phyloP scores from a whole-genome alignment of 2,113 vertebrate species.

The Paramisgurnus dabryanus region DNA sequence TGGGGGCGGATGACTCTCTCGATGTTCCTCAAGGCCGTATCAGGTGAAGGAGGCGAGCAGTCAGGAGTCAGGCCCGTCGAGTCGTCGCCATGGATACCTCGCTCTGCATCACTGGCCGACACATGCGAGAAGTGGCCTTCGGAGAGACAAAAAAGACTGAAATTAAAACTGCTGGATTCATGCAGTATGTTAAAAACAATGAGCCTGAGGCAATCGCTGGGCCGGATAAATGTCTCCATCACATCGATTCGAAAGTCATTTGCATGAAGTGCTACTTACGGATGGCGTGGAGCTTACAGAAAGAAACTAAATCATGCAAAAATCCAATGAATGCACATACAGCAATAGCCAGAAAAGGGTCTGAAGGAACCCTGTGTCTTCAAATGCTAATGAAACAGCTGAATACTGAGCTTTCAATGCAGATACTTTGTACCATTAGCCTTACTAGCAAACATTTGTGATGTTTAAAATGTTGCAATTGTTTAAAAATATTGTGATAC shows the following conservation, averaged over 20 bases:
- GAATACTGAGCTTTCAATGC: slow-evolving; percentile 1
- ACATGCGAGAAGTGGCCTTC: slow-evolving; percentile 90
- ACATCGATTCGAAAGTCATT: background rate
- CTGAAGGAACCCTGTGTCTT: slow-evolving; percentile 10
- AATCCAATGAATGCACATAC: slow-evolving; percentile 3
- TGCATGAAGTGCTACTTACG: background rate
- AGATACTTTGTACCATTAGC: background rate
- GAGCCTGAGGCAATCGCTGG: background rate
- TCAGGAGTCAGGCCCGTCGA: slow-evolving; percentile 94
- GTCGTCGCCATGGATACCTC: slow-evolving; percentile 91
- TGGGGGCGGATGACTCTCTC: slow-evolving; percentile 98
- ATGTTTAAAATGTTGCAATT: too few species aligned
- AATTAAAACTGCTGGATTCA: slow-evolving; percentile 14
- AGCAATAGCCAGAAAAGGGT: background rate
- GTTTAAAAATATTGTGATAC: too few species aligned
- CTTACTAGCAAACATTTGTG: background rate
- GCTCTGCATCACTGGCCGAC: slow-evolving; percentile 83
- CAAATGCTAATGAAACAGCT: background rate
- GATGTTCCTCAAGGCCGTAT: slow-evolving; percentile 96
- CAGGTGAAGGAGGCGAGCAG: slow-evolving; percentile 95
- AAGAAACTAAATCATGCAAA: slow-evolving; percentile 18
- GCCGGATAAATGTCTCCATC: background rate
- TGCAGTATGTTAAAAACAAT: background rate
- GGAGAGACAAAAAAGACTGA: slow-evolving; percentile 59
- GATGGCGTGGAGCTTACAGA: background rate